Percentiles rank a stretch among this genome's conserved stretches.
Evolutionary conservation across 2,888 invertebrate species (phyloP).

Genomic region (Polymixis flavicincta): DNA sequence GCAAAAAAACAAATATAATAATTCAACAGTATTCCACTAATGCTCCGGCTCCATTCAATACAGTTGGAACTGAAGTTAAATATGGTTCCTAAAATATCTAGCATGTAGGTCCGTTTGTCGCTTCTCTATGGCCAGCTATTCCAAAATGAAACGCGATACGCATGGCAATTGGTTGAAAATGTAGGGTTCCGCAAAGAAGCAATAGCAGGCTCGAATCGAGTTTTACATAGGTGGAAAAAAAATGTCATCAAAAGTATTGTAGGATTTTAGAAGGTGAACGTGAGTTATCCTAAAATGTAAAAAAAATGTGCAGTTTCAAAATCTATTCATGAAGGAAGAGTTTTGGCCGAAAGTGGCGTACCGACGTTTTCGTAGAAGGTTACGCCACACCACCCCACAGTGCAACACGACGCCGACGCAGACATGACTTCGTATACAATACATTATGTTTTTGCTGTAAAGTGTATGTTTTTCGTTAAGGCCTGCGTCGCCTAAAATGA

Average conservation of each 20-base stretch:
- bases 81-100: not conserved
- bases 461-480: no score
- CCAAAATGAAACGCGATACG: conserved; percentile 28
- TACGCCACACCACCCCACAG: no score
- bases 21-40: not conserved
- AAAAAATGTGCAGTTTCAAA: not conserved
- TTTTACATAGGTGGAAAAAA: not conserved
- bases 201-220: not conserved
- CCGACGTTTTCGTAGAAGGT: no score
- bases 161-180: conserved; percentile 22
- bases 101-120: not conserved
- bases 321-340: not conserved
- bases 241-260: not conserved
- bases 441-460: no score
- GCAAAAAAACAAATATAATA: not conserved
- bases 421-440: no score
- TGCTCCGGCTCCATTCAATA: not conserved
- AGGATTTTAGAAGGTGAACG: not conserved
- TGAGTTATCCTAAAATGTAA: not conserved
- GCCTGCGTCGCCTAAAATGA: no score
- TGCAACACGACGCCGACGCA: no score
- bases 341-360: no score
- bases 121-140: conserved; percentile 23
- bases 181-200: not conserved
- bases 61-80: not conserved